Conservation (phyloP, 2,113 vertebrate species). For the Chunga burmeisteri region DNA sequence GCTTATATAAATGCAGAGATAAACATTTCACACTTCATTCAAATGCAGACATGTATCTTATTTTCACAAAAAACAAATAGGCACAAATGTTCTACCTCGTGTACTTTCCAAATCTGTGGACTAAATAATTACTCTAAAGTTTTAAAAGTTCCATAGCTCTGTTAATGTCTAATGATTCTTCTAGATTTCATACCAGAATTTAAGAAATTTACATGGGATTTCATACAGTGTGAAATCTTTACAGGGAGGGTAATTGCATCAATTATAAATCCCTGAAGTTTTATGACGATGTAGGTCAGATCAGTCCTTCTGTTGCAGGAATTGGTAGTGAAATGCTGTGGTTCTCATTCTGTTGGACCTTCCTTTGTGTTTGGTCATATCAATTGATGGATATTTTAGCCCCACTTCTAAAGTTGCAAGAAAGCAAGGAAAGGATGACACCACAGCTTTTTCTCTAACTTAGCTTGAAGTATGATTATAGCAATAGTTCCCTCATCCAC, state of each 20-base stretch:
- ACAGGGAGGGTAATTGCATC: not conserved
- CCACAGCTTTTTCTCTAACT: not conserved
- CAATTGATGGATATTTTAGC: not conserved
- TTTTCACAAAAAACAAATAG: not conserved
- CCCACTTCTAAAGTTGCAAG: not conserved
- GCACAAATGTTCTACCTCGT: rapidly evolving
- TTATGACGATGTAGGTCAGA: not conserved
- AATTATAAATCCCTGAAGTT: not conserved
- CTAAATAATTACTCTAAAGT: not conserved
- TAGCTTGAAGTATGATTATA: not conserved
- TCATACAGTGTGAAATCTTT: not conserved
- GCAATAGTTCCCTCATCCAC: not conserved
- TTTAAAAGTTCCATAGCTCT: not conserved
- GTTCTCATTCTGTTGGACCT: not conserved
- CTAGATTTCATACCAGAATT: not conserved
- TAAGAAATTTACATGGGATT: not conserved
- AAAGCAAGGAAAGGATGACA: not conserved
- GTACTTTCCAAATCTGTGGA: not conserved
- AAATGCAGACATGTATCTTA: not conserved
- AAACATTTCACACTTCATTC: not conserved
- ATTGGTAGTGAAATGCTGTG: not conserved
- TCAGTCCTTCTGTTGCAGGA: not conserved
- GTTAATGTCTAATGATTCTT: not conserved
- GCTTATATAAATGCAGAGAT: not conserved
- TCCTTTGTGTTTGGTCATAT: not conserved